Evolutionary conservation across 2,113 vertebrate species (phyloP).

Genomic region (Tragelaphus strepsiceros): DNA sequence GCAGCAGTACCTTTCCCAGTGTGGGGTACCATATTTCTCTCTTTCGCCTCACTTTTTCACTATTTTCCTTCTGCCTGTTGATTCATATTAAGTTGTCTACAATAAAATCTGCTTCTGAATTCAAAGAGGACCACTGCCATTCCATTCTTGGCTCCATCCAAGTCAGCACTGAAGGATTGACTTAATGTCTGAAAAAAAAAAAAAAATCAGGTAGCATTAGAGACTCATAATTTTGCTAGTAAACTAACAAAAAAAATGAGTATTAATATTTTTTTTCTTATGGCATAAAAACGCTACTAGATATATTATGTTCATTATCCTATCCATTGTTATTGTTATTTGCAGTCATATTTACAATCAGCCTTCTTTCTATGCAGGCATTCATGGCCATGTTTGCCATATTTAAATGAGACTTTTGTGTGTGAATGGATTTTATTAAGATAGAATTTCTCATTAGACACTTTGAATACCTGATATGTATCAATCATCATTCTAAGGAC

Average conservation of each 20-base stretch:
- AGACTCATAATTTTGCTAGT: not conserved
- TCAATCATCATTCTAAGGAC: not conserved
- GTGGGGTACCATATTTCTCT: not conserved
- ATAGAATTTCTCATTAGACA: not conserved
- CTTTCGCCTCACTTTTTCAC: not conserved
- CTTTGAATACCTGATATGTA: not conserved
- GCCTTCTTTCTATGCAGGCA: not conserved
- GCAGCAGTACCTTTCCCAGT: not conserved
- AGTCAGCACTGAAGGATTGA: not conserved
- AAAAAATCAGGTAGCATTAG: not conserved
- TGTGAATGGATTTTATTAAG: not conserved
- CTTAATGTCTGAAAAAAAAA: not conserved
- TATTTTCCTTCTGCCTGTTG: not conserved
- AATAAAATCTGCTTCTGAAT: not conserved
- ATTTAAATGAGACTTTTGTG: not conserved
- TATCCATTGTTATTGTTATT: not conserved
- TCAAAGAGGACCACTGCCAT: not conserved
- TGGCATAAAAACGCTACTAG: not conserved
- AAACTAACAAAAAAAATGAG: not conserved
- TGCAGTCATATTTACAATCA: not conserved
- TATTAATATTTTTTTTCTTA: not conserved
- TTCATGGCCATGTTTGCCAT: not conserved
- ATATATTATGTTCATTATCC: not conserved
- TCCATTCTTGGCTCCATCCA: not conserved
- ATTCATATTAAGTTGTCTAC: not conserved